These are phyloP conservation scores for Macrophya alboannulata DNA, from an alignment of 2,888 invertebrate genomes.

Conservation along the genomic window DNA sequence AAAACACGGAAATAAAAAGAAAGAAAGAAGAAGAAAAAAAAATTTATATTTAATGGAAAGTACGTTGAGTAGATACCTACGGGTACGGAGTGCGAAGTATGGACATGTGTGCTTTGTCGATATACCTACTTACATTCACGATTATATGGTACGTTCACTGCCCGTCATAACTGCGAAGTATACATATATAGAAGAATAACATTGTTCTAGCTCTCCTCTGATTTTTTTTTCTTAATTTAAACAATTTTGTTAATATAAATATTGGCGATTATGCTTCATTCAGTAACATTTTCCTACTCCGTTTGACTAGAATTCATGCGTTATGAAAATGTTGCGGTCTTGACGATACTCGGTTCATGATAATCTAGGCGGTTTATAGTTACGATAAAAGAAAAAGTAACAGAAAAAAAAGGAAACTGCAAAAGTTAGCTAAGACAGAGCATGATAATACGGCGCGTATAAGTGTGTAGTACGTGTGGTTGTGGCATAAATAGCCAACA, in stretches of 20 bases:
- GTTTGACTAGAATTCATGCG: not conserved
- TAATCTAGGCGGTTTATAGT: not conserved
- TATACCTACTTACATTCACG: not conserved
- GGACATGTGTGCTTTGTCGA: constrained; percentile 1
- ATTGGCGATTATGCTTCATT: too few relatives aligned
- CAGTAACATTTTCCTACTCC: not conserved
- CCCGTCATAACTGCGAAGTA: not conserved
- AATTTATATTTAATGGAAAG: not conserved
- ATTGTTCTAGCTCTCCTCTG: not conserved
- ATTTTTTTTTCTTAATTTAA: not conserved
- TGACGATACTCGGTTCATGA: not conserved
- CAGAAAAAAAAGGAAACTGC: not conserved
- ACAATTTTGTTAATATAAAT: too few relatives aligned
- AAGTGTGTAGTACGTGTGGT: constrained; percentile 7
- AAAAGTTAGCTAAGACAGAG: constrained; percentile 66
- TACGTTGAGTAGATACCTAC: constrained; percentile 14
- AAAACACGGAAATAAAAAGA: not conserved
- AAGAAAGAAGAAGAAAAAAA: not conserved
- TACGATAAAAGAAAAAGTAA: not conserved
- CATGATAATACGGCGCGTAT: constrained; percentile 60
- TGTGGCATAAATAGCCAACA: constrained; percentile 67
- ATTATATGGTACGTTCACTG: not conserved
- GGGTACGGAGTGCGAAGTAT: not conserved
- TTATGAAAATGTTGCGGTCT: not conserved
- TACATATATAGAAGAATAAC: not conserved